Percentiles rank a stretch among this genome's conserved stretches.
phyloP scores from a whole-genome alignment of 2,797 vertebrate genomes.

The Periparus ater region DNA sequence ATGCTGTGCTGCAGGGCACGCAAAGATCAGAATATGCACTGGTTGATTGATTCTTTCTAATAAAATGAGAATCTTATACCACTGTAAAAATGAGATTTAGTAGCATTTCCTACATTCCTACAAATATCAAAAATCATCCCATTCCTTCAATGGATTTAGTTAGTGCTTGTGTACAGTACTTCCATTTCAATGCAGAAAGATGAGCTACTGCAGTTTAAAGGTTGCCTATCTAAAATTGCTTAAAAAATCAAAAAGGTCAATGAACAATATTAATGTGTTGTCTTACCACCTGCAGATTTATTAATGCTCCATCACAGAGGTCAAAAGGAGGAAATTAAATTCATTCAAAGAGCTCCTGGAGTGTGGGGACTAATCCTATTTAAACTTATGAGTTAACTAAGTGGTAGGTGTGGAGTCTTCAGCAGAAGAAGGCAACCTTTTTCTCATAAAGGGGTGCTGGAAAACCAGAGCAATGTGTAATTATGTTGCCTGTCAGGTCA shows the following conservation, averaged over 20 bases:
- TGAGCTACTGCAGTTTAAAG: neutral
- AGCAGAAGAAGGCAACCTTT: neutral
- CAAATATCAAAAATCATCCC: neutral
- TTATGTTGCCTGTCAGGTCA: neutral
- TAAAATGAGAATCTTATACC: slow-evolving; percentile 3
- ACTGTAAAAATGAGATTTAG: slow-evolving; percentile 6
- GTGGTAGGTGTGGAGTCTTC: neutral
- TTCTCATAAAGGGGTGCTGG: neutral
- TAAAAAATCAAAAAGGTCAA: neutral
- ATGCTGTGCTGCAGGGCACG: slow-evolving; percentile 15
- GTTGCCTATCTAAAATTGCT: neutral
- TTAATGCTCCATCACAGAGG: neutral
- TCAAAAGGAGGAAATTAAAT: neutral
- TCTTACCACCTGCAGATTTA: neutral
- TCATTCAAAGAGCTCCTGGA: neutral
- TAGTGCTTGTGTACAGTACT: neutral
- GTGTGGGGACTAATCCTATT: neutral
- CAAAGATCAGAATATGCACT: neutral
- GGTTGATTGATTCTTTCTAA: slow-evolving; percentile 17
- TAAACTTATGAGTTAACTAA: neutral
- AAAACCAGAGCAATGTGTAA: neutral
- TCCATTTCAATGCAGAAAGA: neutral
- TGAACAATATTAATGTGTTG: neutral
- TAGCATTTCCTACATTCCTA: neutral
- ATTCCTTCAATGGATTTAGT: neutral